Evolutionary conservation across 2,797 vertebrate genomes (phyloP), one percentile per base, ranked within the genome.

Genomic region (Aplochiton taeniatus): DNA sequence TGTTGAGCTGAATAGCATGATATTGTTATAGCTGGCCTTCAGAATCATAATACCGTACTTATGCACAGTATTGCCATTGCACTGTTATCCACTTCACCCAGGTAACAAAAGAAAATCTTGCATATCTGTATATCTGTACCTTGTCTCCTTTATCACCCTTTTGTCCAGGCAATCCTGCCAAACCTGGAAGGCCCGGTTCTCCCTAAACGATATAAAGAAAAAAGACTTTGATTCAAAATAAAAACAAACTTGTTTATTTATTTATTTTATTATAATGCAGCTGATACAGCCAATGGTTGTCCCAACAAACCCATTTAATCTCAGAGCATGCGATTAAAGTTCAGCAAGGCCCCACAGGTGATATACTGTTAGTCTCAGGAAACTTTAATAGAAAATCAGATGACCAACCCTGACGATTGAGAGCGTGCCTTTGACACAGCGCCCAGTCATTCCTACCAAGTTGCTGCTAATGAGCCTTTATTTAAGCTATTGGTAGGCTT

Each of bases 101-200:
- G 52, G 12, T 13, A 54, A 11, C 18, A 7, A 54, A 19, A 19
- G 10, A 13, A 13, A 58, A 50, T 75, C 63, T 56, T 59, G 17
- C 31, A 4, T 92, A n/a, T n/a, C n/a, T n/a, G n/a, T n/a, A n/a
- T n/a, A n/a, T n/a, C n/a, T n/a, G n/a, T n/a, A 96, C 95, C 94
- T 85, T 93, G 64, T 94, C 91, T 82, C 94, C 94, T 89, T 89
- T 90, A 9, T 91, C 80, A 17, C 95, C 94, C 70, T 92, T 95
- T 63, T 87, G 86, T 74, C 94, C 94, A 42, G 92, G 87, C 68
- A 91, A 86, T 74, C 93, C 94, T 65, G 68, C 75, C 61, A 75
- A 68, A 73, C 92, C 94, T 6, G 90, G 91, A 65, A 91, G 83
- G 75, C 92, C 95, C 78, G 87, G 77, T 82, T 95, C 93, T 65